Base-by-base conservation (phyloP, 2,888 invertebrate species). In the Drosophila siamana region DNA sequence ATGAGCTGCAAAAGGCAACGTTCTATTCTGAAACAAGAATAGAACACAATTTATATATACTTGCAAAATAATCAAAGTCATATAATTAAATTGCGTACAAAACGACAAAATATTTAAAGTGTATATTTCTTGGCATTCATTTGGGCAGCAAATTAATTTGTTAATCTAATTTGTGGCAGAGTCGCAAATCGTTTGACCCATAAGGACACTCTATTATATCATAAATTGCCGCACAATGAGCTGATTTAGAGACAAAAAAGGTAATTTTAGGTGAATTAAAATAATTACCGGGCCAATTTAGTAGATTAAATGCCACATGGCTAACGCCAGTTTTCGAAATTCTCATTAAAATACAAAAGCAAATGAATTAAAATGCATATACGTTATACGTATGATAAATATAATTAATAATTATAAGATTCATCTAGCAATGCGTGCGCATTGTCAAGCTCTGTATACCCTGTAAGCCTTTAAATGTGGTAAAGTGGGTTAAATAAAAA, bases 1-100 rank as follows among this genome's bases (percentile, higher is more conserved):
- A 83, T 83, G 84, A 83, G 88, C 88, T 88, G 80, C 84, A 86
- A 86, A 83, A 86, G 84, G 69, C 84, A 67, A 54, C 66, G 54
- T 46, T 30, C 19, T n/a, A 33, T n/a, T 33, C 33, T n/a, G 11
- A 26, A 22, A 13, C 22, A 52, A 30, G 9, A 16, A 46, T 2
- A 16, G 4, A 26, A 46, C n/a, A 59, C n/a, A 55, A 50, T 19
- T 44, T n/a, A 26, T 19, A 51, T n/a, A 26, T 7, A 11, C 22
- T 2, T 2, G 19, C 19, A 19, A 54, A 46, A 33, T 57, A 28
- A 40, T 41, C 40, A 56, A 71, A 71, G 38, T 63, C 71, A 51
- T 60, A 51, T 13, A 43, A 74, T 60, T 55, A 55, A 66, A 71
- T 69, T 55, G 68, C 41, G 43, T 36, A 28, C 8, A n/a, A 30